Evolutionary conservation across 2,888 invertebrate species (phyloP).

Genomic region (Mimumesa dahlbomi): DNA sequence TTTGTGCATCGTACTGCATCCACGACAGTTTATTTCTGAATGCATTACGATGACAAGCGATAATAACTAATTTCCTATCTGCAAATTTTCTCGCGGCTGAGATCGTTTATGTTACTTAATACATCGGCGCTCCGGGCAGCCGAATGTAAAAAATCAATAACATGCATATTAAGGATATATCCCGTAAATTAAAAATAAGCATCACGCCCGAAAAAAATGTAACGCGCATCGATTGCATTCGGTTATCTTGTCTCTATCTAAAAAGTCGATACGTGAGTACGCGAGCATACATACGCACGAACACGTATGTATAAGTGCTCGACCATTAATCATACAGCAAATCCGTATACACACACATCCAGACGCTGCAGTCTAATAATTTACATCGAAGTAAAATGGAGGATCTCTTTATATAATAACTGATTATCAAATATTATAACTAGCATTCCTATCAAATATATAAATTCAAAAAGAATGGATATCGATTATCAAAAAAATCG

Average conservation of each 20-base stretch:
- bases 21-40: background rate
- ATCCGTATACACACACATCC: constrained; percentile 21
- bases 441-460: too few species aligned
- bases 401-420: constrained; percentile 13
- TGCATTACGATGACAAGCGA: background rate
- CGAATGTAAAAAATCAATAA: constrained; percentile 29
- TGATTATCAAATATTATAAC: too few species aligned
- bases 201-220: background rate
- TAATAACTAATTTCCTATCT: constrained; percentile 28
- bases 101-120: background rate
- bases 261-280: constrained; percentile 29
- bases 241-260: constrained; percentile 27
- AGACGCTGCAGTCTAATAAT: constrained; percentile 13
- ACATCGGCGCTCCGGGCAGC: background rate
- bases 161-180: constrained; percentile 1
- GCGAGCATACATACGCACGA: background rate
- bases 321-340: constrained; percentile 36
- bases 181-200: constrained; percentile 23
- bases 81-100: background rate
- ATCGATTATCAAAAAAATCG: too few species aligned
- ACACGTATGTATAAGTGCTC: background rate
- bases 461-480: too few species aligned
- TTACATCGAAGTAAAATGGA: constrained; percentile 32
- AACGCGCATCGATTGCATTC: constrained; percentile 24
- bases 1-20: background rate